These are phyloP conservation scores for Ceratosolen solmsi DNA, from an alignment of 1,140 invertebrate species.

Conservation along the genomic window DNA sequence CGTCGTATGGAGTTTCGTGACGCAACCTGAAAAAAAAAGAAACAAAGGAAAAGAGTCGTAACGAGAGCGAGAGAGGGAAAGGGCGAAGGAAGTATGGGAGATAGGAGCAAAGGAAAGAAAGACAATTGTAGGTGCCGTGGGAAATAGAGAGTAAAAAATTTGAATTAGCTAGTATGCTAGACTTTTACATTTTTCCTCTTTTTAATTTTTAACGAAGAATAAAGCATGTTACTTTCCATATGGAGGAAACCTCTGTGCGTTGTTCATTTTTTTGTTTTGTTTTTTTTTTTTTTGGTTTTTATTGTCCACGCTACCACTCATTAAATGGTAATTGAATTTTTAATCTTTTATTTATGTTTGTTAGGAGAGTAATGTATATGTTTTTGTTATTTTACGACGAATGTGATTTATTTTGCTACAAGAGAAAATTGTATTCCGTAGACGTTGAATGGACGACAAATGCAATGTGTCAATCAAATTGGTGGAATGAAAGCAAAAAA, in stretches of 20 bases:
- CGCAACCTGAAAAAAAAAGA: neutral
- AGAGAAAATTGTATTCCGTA: neutral
- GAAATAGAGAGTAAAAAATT: neutral
- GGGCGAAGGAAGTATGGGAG: no score
- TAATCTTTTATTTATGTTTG: neutral
- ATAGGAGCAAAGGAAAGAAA: neutral
- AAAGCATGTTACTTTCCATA: no score
- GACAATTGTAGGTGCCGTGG: no score
- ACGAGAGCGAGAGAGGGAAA: neutral
- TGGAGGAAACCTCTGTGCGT: no score
- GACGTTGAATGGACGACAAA: neutral
- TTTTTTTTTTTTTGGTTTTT: no score
- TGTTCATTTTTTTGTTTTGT: no score
- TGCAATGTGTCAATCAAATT: constrained; percentile 4
- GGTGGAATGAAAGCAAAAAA: neutral
- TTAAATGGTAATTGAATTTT: neutral
- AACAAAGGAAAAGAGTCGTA: neutral
- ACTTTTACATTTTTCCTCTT: neutral
- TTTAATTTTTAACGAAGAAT: neutral
- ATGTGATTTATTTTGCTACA: neutral
- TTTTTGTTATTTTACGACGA: neutral
- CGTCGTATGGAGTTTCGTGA: neutral
- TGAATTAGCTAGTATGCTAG: neutral
- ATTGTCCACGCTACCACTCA: neutral
- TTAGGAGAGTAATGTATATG: neutral